phyloP scores from a whole-genome alignment of 2,113 vertebrate species.

The Channa maculata region DNA sequence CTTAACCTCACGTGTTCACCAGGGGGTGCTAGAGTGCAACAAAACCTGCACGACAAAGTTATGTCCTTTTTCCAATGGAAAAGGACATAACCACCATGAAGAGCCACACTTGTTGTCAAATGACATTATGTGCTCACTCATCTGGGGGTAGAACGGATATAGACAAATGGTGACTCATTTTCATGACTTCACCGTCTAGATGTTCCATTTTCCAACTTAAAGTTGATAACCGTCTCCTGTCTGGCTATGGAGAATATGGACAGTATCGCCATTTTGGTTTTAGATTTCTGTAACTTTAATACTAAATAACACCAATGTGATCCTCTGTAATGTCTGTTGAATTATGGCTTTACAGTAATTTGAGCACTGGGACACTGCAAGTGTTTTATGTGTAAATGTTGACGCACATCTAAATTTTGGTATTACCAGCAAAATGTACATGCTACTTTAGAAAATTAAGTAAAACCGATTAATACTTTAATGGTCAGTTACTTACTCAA shows the following conservation, averaged over 20 bases:
- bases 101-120: not conserved
- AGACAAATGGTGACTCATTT: slow-evolving; percentile 12
- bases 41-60: not conserved
- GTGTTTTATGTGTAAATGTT: too few relatives aligned
- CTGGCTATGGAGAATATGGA: not conserved
- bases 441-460: too few relatives aligned
- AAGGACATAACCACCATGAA: not conserved
- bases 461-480: too few relatives aligned
- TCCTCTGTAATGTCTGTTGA: not conserved
- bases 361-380: too few relatives aligned
- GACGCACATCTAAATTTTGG: too few relatives aligned
- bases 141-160: slow-evolving; percentile 5
- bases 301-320: slow-evolving; percentile 3
- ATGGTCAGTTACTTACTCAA: too few relatives aligned
- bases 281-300: not conserved
- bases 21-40: slow-evolving; percentile 32
- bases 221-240: not conserved
- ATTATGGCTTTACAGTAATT: not conserved
- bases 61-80: not conserved
- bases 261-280: not conserved
- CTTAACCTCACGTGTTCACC: not conserved
- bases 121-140: not conserved
- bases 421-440: too few relatives aligned
- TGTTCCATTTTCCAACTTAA: slow-evolving; percentile 34
- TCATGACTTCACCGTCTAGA: slow-evolving; percentile 45